Conservation (phyloP, 2,888 invertebrate genomes). For the Limnephilus marmoratus region DNA sequence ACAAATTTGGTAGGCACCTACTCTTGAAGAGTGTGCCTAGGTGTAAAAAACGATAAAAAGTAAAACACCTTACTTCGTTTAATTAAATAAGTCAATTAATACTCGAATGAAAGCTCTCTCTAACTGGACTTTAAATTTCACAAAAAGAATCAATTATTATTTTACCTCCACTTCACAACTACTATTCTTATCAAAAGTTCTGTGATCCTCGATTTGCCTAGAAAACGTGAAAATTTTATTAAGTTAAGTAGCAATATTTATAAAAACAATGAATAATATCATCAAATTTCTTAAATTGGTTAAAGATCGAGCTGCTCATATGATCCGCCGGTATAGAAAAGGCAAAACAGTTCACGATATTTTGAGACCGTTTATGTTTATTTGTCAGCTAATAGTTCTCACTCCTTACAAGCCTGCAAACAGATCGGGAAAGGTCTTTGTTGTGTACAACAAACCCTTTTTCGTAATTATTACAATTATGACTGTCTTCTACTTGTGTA, state of each 20-base stretch:
- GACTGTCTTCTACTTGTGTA: neutral
- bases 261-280: neutral
- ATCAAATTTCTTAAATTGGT: neutral
- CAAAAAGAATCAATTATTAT: neutral
- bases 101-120: neutral
- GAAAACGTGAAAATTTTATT: neutral
- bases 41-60: too few species aligned
- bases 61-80: too few species aligned
- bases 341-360: neutral
- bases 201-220: neutral
- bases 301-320: neutral
- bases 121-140: neutral
- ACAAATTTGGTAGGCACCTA: too few species aligned
- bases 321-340: neutral
- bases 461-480: neutral
- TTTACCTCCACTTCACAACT: neutral
- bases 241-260: neutral
- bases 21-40: too few species aligned
- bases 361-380: neutral
- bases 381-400: neutral
- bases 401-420: neutral
- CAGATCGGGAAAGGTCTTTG: neutral
- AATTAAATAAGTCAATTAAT: neutral
- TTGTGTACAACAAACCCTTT: neutral
- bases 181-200: neutral